Evolutionary conservation across 2,113 vertebrate species (phyloP).

Genomic region (Chaetodon auriga): DNA sequence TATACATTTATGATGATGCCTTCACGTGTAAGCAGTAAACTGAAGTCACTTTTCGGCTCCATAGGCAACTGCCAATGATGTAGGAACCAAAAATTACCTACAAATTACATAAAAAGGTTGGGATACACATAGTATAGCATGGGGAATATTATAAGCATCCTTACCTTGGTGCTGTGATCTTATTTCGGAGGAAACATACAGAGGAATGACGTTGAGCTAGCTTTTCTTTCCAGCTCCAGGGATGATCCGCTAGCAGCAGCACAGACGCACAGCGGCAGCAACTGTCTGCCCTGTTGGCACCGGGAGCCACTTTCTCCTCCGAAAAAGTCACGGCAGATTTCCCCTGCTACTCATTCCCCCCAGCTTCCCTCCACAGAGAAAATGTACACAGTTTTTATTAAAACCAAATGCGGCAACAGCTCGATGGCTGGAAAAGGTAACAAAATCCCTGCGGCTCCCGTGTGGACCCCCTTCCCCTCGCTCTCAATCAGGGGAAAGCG

Average conservation of each 20-base stretch:
- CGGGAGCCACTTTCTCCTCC: slow-evolving; percentile 63
- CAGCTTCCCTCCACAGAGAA: not conserved
- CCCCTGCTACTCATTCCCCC: slow-evolving; percentile 48
- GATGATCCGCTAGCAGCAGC: slow-evolving; percentile 35
- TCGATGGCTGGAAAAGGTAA: not conserved
- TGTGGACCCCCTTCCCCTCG: not conserved
- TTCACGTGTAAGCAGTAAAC: not conserved
- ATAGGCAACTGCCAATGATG: not conserved
- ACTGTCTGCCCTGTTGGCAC: slow-evolving; percentile 75
- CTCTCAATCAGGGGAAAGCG: not conserved
- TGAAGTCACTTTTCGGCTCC: too few relatives aligned
- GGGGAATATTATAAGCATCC: rapidly evolving
- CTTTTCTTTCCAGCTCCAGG: not conserved
- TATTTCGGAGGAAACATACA: slow-evolving; percentile 54
- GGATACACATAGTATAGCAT: not conserved
- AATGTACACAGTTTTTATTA: not conserved
- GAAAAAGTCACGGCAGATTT: slow-evolving; percentile 51
- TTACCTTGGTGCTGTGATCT: slow-evolving; percentile 53
- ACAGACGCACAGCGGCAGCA: slow-evolving; percentile 19
- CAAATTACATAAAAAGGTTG: not conserved
- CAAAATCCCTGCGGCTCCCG: not conserved
- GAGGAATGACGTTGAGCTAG: slow-evolving; percentile 4
- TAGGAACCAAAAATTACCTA: not conserved
- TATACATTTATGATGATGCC: too few relatives aligned
- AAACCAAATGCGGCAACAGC: not conserved